Percentiles rank a stretch among this genome's conserved stretches.
These are phyloP conservation scores for Mohoua ochrocephala DNA, from an alignment of 2,113 vertebrate species.

Conservation along the genomic window DNA sequence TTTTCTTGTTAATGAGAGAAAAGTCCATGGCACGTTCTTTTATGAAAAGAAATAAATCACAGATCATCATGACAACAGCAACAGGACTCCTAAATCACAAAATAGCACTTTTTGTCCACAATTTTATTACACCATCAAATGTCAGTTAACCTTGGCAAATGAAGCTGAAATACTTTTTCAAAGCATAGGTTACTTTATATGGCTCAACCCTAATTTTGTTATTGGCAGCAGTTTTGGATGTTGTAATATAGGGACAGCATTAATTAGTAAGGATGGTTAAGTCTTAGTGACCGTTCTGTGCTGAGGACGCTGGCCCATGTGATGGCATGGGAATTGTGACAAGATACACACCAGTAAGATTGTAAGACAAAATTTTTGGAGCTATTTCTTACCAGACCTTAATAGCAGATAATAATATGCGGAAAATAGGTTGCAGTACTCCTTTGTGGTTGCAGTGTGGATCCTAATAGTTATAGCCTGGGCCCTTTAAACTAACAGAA, in stretches of 20 bases:
- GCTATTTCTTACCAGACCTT: background rate
- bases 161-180: slow-evolving; percentile 1
- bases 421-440: background rate
- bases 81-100: background rate
- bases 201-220: slow-evolving; percentile 16
- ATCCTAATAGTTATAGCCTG: background rate
- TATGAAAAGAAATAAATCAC: slow-evolving; percentile 1
- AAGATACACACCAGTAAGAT: background rate
- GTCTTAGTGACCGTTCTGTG: background rate
- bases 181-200: background rate
- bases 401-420: background rate
- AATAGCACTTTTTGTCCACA: background rate
- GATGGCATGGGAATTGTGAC: background rate
- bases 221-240: background rate
- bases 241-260: background rate
- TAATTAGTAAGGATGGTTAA: background rate
- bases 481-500: background rate
- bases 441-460: background rate
- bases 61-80: background rate
- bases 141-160: slow-evolving; percentile 16
- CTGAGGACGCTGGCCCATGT: background rate
- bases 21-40: background rate
- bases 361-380: background rate
- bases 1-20: background rate
- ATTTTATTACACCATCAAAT: slow-evolving; percentile 2